phyloP scores from a whole-genome alignment of 2,888 invertebrate species.

The Thereva unica region DNA sequence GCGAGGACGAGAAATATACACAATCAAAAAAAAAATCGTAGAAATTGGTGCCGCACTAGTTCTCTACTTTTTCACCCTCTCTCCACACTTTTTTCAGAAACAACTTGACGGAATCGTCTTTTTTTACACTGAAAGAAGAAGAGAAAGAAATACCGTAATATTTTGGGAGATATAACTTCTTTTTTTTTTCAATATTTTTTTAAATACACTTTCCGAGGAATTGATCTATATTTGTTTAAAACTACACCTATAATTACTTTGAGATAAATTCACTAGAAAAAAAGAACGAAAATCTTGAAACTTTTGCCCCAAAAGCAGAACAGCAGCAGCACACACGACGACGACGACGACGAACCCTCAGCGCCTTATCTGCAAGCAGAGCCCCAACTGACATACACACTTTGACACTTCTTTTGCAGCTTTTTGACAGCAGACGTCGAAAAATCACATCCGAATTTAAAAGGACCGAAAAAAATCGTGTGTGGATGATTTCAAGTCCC shows the following conservation, averaged over 20 bases:
- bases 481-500: too few species aligned
- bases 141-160: too few species aligned
- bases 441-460: too few species aligned
- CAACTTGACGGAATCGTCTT: slow-evolving; percentile 1
- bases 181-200: not conserved
- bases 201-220: not conserved
- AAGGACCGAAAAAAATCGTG: too few species aligned
- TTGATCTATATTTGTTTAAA: not conserved
- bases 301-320: slow-evolving; percentile 13
- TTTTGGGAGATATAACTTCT: not conserved
- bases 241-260: slow-evolving; percentile 4
- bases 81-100: too few species aligned
- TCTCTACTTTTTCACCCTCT: slow-evolving; percentile 15
- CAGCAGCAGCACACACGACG: slow-evolving; percentile 15
- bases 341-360: not conserved
- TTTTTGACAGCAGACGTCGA: slow-evolving; percentile 8
- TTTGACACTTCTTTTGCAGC: slow-evolving; percentile 20
- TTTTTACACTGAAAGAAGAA: not conserved
- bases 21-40: slow-evolving; percentile 5
- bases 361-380: slow-evolving; percentile 11
- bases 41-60: slow-evolving; percentile 25
- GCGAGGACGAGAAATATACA: slow-evolving; percentile 4
- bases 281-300: slow-evolving; percentile 11
- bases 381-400: slow-evolving; percentile 22
- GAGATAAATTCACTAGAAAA: slow-evolving; percentile 8